Percentiles rank a stretch among this genome's conserved stretches.
phyloP scores from a whole-genome alignment of 1,140 invertebrate genomes.

The Drosophila kanapiae region DNA sequence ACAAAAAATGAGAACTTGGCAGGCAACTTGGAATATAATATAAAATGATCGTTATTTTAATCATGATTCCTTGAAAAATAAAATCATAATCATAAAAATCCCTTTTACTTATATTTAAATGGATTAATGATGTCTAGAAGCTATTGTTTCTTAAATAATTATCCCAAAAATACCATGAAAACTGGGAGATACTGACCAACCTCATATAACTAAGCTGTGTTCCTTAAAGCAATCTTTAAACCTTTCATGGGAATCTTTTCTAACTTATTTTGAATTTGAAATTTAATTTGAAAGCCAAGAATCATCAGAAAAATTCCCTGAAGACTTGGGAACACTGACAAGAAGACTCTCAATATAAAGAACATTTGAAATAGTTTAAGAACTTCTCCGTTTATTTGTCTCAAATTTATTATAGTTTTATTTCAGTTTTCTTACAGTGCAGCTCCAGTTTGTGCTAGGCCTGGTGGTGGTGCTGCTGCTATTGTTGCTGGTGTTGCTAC shows the following conservation, averaged over 20 bases:
- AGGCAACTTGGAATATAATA: not conserved
- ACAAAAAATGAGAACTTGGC: not conserved
- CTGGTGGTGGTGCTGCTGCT: slow-evolving; percentile 37
- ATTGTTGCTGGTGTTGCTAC: slow-evolving; percentile 69
- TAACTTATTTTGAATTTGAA: not conserved
- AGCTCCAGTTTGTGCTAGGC: slow-evolving; percentile 71
- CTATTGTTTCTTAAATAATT: no score
- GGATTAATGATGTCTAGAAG: no score
- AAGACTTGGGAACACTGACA: not conserved
- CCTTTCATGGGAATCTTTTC: not conserved
- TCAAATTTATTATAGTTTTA: not conserved
- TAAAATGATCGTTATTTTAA: no score
- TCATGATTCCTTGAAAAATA: no score
- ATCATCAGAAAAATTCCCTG: not conserved
- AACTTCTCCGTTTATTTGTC: not conserved
- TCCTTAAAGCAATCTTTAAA: no score
- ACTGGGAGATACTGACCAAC: no score
- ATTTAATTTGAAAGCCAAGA: not conserved
- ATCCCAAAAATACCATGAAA: no score
- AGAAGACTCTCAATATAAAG: no score
- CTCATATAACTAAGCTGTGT: no score
- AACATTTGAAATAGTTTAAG: not conserved
- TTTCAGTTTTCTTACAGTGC: not conserved
- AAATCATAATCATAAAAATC: no score
- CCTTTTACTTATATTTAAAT: no score